phyloP scores from a whole-genome alignment of 1,140 invertebrate species.

The Drosophila tani region DNA sequence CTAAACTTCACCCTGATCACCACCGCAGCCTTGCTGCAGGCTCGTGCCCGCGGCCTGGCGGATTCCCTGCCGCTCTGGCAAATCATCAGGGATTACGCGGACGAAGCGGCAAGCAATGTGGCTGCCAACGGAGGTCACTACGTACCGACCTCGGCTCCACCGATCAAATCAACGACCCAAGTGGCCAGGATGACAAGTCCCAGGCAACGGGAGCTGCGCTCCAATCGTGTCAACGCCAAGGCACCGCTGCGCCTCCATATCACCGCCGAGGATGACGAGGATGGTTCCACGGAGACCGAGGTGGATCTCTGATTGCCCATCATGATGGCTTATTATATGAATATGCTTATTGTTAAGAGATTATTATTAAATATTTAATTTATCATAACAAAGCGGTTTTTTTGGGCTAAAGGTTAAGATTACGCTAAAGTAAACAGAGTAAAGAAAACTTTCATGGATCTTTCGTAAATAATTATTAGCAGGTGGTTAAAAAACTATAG shows the following conservation, averaged over 20 bases:
- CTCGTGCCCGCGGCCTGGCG: conserved; percentile 37
- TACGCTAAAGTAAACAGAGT: too few relatives aligned
- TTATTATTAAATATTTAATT: conserved; percentile 1
- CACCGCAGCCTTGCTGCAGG: conserved; percentile 53
- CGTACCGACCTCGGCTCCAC: not conserved
- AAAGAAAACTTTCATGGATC: not conserved
- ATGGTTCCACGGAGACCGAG: conserved; percentile 21
- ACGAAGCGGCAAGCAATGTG: conserved; percentile 64
- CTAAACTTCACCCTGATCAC: conserved; percentile 69
- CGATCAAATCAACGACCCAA: not conserved
- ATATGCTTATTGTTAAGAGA: not conserved
- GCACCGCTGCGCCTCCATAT: conserved; percentile 57
- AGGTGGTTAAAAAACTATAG: not conserved
- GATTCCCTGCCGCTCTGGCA: conserved; percentile 61
- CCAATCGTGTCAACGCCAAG: conserved; percentile 6
- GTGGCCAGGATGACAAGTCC: not conserved
- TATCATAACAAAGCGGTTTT: not conserved
- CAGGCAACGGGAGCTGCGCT: conserved; percentile 2
- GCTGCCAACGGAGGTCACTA: conserved; percentile 53
- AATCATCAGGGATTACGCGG: conserved; percentile 65
- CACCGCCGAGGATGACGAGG: conserved; percentile 71
- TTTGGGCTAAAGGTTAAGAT: not conserved
- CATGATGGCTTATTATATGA: not conserved
- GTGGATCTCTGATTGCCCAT: conserved; percentile 10
- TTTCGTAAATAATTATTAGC: too few relatives aligned